A percentile compares a stretch with the other conserved stretches of the same genome.
These are phyloP conservation scores for Bombus huntii DNA, from an alignment of 1,140 invertebrate species.

Conservation along the genomic window DNA sequence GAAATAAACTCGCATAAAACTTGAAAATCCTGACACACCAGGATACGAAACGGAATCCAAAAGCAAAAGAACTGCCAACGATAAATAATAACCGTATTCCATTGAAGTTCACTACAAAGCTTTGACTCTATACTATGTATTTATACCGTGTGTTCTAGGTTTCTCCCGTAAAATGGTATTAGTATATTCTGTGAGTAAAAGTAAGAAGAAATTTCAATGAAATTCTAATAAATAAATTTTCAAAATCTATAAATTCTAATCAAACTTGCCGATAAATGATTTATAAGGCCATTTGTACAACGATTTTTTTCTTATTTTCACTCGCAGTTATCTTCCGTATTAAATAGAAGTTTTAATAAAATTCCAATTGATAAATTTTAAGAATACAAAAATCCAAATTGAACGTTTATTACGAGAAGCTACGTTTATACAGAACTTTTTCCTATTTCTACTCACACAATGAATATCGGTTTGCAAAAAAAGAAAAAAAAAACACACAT, in stretches of 20 bases:
- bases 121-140: neutral
- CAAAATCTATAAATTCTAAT: too few relatives aligned
- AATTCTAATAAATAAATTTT: too few relatives aligned
- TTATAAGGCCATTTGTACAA: too few relatives aligned
- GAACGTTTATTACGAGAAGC: too few relatives aligned
- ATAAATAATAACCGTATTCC: slow-evolving; percentile 18
- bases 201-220: neutral
- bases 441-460: too few relatives aligned
- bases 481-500: neutral
- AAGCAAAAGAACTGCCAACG: neutral
- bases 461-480: neutral
- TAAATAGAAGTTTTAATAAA: too few relatives aligned
- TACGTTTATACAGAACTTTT: too few relatives aligned
- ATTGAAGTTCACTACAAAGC: neutral
- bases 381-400: too few relatives aligned
- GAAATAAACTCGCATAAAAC: slow-evolving; percentile 19
- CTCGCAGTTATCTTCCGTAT: too few relatives aligned
- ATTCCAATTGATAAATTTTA: too few relatives aligned
- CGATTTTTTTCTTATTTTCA: too few relatives aligned
- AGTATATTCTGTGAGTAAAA: neutral
- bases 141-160: neutral
- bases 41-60: neutral
- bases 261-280: too few relatives aligned
- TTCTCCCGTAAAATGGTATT: neutral
- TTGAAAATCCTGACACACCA: neutral